Percentiles rank a stretch among this genome's conserved stretches.
These are phyloP conservation scores for Anser cygnoides DNA, from an alignment of 2,113 vertebrate species.

Conservation along the genomic window DNA sequence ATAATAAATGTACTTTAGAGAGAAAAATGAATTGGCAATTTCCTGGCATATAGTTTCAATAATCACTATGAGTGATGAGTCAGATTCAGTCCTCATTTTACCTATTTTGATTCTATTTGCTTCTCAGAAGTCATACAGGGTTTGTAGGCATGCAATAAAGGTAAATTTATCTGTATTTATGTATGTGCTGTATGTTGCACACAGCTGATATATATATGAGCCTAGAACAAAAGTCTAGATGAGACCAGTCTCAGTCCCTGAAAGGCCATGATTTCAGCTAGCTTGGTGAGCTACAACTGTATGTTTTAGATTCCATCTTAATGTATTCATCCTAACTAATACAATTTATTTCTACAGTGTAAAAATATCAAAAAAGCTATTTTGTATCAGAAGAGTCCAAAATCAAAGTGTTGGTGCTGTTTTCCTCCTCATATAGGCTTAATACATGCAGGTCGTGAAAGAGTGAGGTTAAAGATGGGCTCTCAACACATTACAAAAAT, in stretches of 20 bases:
- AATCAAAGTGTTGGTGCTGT: neutral
- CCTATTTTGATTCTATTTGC: neutral
- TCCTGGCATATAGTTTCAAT: neutral
- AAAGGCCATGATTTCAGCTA: neutral
- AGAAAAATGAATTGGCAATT: neutral
- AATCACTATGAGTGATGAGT: neutral
- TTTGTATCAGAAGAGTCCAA: neutral
- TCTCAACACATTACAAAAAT: neutral
- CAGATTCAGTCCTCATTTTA: neutral
- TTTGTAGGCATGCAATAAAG: neutral
- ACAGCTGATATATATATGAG: neutral
- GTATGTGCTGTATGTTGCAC: neutral
- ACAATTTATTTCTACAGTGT: neutral
- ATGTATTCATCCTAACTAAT: neutral
- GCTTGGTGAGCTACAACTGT: neutral
- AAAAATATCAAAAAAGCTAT: neutral
- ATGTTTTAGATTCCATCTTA: neutral
- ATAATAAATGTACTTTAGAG: neutral
- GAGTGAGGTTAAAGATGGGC: neutral
- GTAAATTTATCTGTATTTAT: neutral
- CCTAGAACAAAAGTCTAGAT: neutral
- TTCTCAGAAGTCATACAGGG: neutral
- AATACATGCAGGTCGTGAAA: neutral
- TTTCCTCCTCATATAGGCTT: neutral
- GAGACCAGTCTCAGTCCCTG: neutral